Conservation (phyloP, 2,888 invertebrate species). For the Melitaea athalia region DNA sequence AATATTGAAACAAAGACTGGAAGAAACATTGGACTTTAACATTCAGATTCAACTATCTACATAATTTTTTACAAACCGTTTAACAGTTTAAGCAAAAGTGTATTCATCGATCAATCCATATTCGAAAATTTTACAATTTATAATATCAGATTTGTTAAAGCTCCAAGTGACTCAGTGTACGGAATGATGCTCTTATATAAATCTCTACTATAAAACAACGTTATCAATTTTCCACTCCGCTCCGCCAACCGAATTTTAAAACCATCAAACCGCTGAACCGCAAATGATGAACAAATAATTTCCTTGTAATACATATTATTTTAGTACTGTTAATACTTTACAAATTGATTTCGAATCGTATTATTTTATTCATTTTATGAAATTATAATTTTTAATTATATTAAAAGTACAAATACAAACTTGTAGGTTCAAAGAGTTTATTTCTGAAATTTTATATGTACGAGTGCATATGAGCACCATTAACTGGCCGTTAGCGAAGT, state of each 20-base stretch:
- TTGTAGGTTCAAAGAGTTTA: no score
- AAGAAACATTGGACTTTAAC: no score
- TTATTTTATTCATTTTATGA: background rate
- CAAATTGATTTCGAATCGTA: background rate
- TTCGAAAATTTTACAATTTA: no score
- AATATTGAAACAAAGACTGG: no score
- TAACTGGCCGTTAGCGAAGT: no score
- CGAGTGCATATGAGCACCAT: no score
- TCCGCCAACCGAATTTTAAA: slow-evolving; percentile 9
- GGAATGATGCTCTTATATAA: background rate
- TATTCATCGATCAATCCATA: no score
- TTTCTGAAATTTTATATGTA: no score
- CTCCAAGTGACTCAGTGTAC: background rate
- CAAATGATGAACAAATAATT: slow-evolving; percentile 6
- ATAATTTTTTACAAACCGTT: no score
- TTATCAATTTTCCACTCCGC: slow-evolving; percentile 10
- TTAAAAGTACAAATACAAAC: background rate
- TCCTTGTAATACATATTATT: background rate
- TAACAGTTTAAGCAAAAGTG: no score
- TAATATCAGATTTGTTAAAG: background rate
- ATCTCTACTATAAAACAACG: slow-evolving; percentile 1
- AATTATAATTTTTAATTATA: background rate
- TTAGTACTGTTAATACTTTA: background rate
- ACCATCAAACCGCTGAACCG: slow-evolving; percentile 10
- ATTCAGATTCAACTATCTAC: no score